Evolutionary conservation across 35 echinoderm and acorn worm genomes (phyloP), one percentile per base, ranked within the genome.

Genomic region (Lytechinus variegatus): DNA sequence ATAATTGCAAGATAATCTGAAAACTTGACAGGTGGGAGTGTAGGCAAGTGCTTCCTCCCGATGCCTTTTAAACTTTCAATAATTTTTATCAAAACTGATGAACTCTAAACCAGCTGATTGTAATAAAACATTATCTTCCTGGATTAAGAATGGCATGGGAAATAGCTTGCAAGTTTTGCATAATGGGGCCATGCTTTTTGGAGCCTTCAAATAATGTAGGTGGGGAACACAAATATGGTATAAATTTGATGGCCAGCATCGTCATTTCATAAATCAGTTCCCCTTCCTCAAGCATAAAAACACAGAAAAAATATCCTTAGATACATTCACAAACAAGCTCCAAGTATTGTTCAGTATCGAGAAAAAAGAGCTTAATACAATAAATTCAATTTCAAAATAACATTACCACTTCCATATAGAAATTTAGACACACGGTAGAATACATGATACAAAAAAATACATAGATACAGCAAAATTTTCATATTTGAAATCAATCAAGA

Each of bases 241-340:
- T 89, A 89, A 90, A 90, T 54, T 10, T 90, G 88, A 90, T 90
- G 88, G 9, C 88, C 88, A 90, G 88, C 88, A 90, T 90, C 88
- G 52, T 29, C 9, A 90, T 14, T 12, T 14, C n/a, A 13, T 90
- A 90, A 90, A 7, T 24, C 4, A 79, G 19, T n/a, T 79, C 19
- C 66, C 66, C 66, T 24, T 79, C 19, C 66, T 52, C 88, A 54
- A 90, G 11, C 88, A n/a, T 12, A 89, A 89, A 52, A 89, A 33
- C 29, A 89, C 12, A 89, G 13, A n/a, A 53, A 89, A 90, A 52
- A 90, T 14, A 90, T 90, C 28, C 29, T n/a, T 14, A 14, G 88
- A 90, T 21, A 90, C 29, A 90, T 90, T 52, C 29, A 90, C 52
- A 44, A 10, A 90, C 88, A 90, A 21, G 29, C 88, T 12, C 29